Percentiles rank a stretch among this genome's conserved stretches.
phyloP scores from a whole-genome alignment of 2,888 invertebrate genomes.

The Leptura quadrifasciata region DNA sequence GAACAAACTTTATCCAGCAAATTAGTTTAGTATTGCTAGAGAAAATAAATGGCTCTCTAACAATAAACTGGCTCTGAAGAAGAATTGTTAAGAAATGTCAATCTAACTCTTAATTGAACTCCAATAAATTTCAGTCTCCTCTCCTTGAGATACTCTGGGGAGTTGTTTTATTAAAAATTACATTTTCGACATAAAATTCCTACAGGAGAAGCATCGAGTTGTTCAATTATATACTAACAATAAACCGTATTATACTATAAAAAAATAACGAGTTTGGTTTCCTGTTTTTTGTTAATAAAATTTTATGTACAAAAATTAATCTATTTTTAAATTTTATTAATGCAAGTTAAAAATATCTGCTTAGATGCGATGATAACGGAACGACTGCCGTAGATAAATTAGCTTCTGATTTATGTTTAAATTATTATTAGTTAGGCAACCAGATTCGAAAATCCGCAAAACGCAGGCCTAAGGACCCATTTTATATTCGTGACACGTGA shows the following conservation, averaged over 20 bases:
- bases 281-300: not conserved
- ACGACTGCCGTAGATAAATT: no score
- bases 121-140: constrained; percentile 23
- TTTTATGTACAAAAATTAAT: not conserved
- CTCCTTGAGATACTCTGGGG: constrained; percentile 9
- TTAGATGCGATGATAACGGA: no score
- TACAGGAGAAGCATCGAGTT: not conserved
- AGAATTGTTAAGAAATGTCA: constrained; percentile 29
- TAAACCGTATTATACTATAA: not conserved
- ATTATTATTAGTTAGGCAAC: no score
- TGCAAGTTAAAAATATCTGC: not conserved
- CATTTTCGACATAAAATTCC: constrained; percentile 1
- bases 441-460: no score
- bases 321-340: not conserved
- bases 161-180: constrained; percentile 24
- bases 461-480: no score
- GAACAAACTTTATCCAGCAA: constrained; percentile 29
- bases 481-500: no score
- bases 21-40: constrained; percentile 29
- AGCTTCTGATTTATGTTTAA: not conserved
- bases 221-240: not conserved
- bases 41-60: constrained; percentile 28
- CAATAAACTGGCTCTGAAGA: constrained; percentile 21
- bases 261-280: not conserved
- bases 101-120: constrained; percentile 33